phyloP scores from a whole-genome alignment of 2,888 invertebrate species.

The Eugnorisma glareosa region DNA sequence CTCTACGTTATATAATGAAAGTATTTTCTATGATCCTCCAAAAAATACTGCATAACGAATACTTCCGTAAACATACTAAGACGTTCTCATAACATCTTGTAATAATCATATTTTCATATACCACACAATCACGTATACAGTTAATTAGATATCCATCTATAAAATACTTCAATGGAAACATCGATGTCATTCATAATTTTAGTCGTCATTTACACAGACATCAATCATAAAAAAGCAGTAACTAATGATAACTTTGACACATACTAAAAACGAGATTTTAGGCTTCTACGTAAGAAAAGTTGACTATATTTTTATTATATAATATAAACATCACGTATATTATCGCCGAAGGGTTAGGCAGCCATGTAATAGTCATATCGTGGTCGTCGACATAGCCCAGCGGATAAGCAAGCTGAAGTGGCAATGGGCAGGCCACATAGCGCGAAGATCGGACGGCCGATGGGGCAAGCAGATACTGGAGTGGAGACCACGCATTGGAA shows the following conservation, averaged over 20 bases:
- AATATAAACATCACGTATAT: not conserved
- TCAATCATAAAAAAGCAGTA: constrained; percentile 5
- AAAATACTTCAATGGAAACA: constrained; percentile 17
- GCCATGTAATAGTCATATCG: no score
- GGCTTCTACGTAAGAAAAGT: not conserved
- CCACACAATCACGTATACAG: not conserved
- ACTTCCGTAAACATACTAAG: not conserved
- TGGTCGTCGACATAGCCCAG: no score
- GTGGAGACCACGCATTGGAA: no score
- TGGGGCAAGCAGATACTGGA: no score
- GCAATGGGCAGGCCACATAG: no score
- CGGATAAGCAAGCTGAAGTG: no score
- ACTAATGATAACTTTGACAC: constrained; percentile 26
- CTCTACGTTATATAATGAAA: not conserved
- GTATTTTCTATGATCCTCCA: not conserved
- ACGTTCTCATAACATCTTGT: constrained; percentile 1
- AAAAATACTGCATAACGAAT: constrained; percentile 16
- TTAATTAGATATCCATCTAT: constrained; percentile 36
- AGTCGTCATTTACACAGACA: constrained; percentile 15
- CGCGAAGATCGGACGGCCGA: no score
- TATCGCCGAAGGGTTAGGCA: not conserved
- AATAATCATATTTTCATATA: constrained; percentile 24
- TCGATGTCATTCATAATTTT: constrained; percentile 18
- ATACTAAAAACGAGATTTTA: not conserved
- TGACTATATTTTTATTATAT: not conserved